phyloP scores from a whole-genome alignment of 2,888 invertebrate species.

The Lasioglossum vierecki region DNA sequence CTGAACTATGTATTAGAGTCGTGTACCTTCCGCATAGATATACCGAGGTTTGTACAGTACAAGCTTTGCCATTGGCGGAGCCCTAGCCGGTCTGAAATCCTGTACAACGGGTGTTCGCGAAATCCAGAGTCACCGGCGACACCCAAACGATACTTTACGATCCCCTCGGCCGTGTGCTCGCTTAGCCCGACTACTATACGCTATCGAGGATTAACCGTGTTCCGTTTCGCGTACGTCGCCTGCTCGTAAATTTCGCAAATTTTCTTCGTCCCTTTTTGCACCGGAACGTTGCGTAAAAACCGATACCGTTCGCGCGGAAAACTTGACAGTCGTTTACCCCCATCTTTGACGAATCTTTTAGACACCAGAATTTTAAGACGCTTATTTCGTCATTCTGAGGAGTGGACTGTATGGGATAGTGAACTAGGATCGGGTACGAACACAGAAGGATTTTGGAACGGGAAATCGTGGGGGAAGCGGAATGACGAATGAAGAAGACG shows the following conservation, averaged over 20 bases:
- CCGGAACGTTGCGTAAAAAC: background rate
- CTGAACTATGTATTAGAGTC: conserved; percentile 81
- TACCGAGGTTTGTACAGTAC: conserved; percentile 75
- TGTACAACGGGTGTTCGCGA: conserved; percentile 73
- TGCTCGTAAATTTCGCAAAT: conserved; percentile 46
- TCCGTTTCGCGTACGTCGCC: conserved; percentile 18
- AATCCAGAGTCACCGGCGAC: conserved; percentile 50
- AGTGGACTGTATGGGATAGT: too few relatives aligned
- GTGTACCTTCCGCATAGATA: conserved; percentile 75
- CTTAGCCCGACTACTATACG: conserved; percentile 3
- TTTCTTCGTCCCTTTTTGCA: background rate
- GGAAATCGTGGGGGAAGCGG: too few relatives aligned
- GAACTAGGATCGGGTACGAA: too few relatives aligned
- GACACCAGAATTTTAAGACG: too few relatives aligned
- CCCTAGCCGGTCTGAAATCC: conserved; percentile 68
- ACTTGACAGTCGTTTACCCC: background rate
- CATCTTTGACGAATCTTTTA: too few relatives aligned
- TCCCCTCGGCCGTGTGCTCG: background rate
- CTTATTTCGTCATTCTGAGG: too few relatives aligned
- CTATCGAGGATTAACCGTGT: conserved; percentile 62
- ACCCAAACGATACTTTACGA: conserved; percentile 65
- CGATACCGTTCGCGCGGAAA: background rate
- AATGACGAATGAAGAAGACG: too few relatives aligned
- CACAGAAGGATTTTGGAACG: too few relatives aligned
- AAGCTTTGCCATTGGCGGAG: conserved; percentile 77